A percentile compares a stretch with the other conserved stretches of the same genome.
Conservation (phyloP, 2,113 vertebrate species). For the Ariopsis seemanni region DNA sequence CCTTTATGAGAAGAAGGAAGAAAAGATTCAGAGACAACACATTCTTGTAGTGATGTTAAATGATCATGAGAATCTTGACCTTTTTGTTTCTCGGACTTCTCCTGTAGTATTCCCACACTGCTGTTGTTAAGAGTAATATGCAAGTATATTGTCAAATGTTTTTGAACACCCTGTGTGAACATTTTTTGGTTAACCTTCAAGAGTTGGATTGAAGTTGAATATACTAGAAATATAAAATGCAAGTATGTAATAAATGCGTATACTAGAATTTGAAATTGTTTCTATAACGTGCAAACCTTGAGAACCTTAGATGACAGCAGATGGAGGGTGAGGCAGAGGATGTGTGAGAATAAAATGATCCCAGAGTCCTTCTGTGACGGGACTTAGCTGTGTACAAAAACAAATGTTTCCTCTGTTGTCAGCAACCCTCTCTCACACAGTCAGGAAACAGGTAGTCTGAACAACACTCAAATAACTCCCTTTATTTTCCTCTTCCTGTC, state of each 20-base stretch:
- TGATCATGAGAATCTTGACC: conserved; percentile 27
- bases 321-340: conserved; percentile 35
- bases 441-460: conserved; percentile 61
- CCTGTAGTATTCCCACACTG: not conserved
- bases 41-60: not conserved
- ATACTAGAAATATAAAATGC: not conserved
- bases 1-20: not conserved
- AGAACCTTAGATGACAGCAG: not conserved
- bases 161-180: not conserved
- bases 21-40: not conserved
- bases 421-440: conserved; percentile 50
- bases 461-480: conserved; percentile 61
- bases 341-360: conserved; percentile 35
- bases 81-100: not conserved
- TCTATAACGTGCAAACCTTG: conserved; percentile 11
- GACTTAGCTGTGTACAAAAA: conserved; percentile 44
- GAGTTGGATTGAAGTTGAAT: not conserved
- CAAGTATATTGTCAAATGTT: not conserved
- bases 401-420: conserved; percentile 60
- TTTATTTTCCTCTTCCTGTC: conserved; percentile 70
- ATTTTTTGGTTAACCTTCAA: not conserved
- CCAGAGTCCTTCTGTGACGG: conserved; percentile 29
- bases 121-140: not conserved
- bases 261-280: not conserved
- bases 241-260: not conserved